Conservation (phyloP, 2,113 vertebrate genomes). For the Ursus arctos region DNA sequence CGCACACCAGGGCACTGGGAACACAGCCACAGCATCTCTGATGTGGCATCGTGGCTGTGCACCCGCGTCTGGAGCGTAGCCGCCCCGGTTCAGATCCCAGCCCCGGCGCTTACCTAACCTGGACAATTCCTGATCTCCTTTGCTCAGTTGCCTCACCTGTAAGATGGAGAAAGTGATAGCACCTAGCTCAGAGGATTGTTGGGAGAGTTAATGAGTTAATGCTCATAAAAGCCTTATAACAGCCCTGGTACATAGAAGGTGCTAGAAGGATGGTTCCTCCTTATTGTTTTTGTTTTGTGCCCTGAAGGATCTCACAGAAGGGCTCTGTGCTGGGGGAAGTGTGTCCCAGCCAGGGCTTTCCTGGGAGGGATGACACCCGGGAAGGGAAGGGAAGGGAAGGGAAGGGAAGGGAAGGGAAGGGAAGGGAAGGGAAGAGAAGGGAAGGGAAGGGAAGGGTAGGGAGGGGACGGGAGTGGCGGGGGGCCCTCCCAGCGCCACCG, state of each 20-base stretch:
- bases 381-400: background rate
- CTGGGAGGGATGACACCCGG: background rate
- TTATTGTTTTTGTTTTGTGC: background rate
- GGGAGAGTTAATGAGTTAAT: background rate
- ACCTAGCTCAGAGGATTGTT: background rate
- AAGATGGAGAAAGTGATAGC: background rate
- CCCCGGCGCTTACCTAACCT: background rate
- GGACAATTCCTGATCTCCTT: background rate
- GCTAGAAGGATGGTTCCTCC: background rate
- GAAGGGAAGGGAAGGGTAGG: background rate
- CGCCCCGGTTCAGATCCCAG: background rate
- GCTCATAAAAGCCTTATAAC: background rate
- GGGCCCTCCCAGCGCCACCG: rapidly evolving
- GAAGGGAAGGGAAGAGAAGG: background rate
- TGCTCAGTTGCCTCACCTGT: background rate
- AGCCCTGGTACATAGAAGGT: background rate
- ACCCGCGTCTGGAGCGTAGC: background rate
- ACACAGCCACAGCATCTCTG: background rate
- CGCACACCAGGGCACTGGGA: background rate
- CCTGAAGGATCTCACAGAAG: background rate
- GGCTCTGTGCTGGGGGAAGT: background rate
- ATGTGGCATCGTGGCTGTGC: rapidly evolving
- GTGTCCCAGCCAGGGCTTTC: background rate
- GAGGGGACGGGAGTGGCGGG: background rate
- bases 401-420: background rate